Conservation (phyloP, 2,113 vertebrate genomes). For the Brachypteracias leptosomus region DNA sequence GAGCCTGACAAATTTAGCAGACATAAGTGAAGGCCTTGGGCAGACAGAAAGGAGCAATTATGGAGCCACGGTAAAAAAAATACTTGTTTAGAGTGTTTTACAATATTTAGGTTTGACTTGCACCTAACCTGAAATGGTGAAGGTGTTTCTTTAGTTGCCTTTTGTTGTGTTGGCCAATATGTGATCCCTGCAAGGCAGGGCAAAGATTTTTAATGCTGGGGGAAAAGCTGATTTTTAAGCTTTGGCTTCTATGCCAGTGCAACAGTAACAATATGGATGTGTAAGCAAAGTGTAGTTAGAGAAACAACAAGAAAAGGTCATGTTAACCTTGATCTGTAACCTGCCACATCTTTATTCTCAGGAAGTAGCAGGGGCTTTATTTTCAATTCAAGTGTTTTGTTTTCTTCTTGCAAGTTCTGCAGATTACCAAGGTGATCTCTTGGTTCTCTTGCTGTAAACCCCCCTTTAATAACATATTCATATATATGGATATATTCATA, state of each 20-base stretch:
- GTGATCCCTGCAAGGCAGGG: background rate
- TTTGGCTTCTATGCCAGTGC: background rate
- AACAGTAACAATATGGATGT: background rate
- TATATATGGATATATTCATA: too few relatives aligned
- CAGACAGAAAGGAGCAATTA: constrained; percentile 85
- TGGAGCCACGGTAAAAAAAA: constrained; percentile 79
- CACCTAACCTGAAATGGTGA: background rate
- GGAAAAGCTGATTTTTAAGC: background rate
- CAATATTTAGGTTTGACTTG: background rate
- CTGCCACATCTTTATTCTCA: background rate
- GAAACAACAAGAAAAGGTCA: background rate
- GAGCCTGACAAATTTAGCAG: constrained; percentile 88
- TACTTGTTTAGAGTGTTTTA: background rate
- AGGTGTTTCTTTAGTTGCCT: background rate
- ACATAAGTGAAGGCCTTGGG: constrained; percentile 86
- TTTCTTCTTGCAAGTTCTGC: background rate
- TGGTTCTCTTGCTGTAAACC: background rate
- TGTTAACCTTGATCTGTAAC: background rate
- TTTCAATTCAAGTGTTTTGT: background rate
- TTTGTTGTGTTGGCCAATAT: background rate
- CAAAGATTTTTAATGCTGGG: background rate
- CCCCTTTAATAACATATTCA: too few relatives aligned
- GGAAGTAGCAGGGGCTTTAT: background rate
- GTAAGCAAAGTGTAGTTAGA: background rate
- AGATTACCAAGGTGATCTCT: background rate